phyloP scores from a whole-genome alignment of 1,140 invertebrate species.

The Copidosoma floridanum region DNA sequence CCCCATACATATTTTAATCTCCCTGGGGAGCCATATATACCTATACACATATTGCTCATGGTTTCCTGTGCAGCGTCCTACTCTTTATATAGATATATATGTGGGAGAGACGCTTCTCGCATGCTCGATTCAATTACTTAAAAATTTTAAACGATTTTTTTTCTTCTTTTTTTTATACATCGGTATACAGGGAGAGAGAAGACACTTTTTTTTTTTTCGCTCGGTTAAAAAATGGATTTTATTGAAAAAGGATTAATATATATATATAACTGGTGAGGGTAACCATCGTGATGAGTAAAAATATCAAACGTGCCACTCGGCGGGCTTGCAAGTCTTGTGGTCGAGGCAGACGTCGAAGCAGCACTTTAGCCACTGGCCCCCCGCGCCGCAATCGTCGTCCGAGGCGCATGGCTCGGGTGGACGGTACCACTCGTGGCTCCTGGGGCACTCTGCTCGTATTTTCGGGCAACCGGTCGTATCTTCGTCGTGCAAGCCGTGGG shows the following conservation, averaged over 20 bases:
- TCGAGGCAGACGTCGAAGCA: slow-evolving; percentile 42
- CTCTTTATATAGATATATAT: too few relatives aligned
- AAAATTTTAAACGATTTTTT: not conserved
- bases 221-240: not conserved
- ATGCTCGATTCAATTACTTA: too few relatives aligned
- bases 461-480: not conserved
- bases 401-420: slow-evolving; percentile 27
- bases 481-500: not conserved
- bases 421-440: slow-evolving; percentile 26
- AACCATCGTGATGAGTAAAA: too few relatives aligned
- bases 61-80: too few relatives aligned
- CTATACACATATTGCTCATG: too few relatives aligned
- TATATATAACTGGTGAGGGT: too few relatives aligned
- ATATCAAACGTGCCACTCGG: too few relatives aligned
- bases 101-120: too few relatives aligned
- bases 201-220: not conserved
- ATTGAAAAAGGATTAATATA: not conserved
- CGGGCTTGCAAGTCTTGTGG: slow-evolving; percentile 38
- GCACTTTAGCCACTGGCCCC: slow-evolving; percentile 29
- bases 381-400: slow-evolving; percentile 29
- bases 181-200: not conserved
- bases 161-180: not conserved
- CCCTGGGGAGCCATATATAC: too few relatives aligned
- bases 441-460: not conserved
- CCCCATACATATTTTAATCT: too few relatives aligned